phyloP scores from a whole-genome alignment of 2,888 invertebrate species.

The Drosophila helvetica region DNA sequence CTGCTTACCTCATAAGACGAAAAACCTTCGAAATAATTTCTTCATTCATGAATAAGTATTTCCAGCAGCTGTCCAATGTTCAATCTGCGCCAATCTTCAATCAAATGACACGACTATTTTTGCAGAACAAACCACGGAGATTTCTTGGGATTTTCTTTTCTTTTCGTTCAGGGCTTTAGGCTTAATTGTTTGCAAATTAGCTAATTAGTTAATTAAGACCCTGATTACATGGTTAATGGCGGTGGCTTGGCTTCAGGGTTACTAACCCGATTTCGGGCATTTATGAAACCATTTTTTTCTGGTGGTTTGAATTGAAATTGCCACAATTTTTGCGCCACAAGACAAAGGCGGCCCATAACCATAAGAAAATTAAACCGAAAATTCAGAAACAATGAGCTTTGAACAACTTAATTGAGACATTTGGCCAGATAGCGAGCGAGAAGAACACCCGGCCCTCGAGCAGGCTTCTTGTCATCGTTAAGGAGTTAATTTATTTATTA shows the following conservation, averaged over 20 bases:
- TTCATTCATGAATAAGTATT: constrained; percentile 35
- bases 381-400: constrained; percentile 71
- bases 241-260: constrained; percentile 42
- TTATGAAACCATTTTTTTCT: constrained; percentile 49
- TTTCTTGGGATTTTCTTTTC: constrained; percentile 35
- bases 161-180: constrained; percentile 38
- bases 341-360: constrained; percentile 60
- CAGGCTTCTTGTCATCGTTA: constrained; percentile 69
- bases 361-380: constrained; percentile 72
- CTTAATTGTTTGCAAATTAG: constrained; percentile 78
- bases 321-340: constrained; percentile 20
- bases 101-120: constrained; percentile 67
- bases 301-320: constrained; percentile 42
- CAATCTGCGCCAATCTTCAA: constrained; percentile 65
- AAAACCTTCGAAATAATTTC: constrained; percentile 28
- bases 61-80: constrained; percentile 49
- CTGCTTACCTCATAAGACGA: constrained; percentile 33
- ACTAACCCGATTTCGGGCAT: constrained; percentile 45
- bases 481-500: constrained; percentile 77
- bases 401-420: constrained; percentile 75
- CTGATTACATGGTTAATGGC: constrained; percentile 57
- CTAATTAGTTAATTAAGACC: constrained; percentile 76
- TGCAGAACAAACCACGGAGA: constrained; percentile 10
- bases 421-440: constrained; percentile 30
- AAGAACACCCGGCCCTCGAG: constrained; percentile 21